Evolutionary conservation across 1,140 invertebrate genomes (phyloP), one percentile per base, ranked within the genome.

Genomic region (Acromyrmex echinatior): DNA sequence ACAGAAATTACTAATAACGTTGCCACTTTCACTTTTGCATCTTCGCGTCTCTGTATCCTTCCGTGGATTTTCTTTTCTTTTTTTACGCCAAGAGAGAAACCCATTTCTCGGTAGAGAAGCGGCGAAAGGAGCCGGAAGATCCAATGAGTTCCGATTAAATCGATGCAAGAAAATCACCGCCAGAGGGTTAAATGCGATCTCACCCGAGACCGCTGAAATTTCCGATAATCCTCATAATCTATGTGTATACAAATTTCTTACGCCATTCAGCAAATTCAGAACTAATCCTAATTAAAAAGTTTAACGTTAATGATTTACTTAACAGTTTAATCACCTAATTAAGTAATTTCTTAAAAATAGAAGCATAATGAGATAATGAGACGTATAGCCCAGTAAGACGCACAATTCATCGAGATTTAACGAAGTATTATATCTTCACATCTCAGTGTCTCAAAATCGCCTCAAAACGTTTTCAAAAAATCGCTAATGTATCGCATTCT

Each of bases 11-110:
- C 53, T 53, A 85, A 78, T n/a, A 31, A 31, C 28, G 16, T 71
- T 56, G 53, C 16, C 63, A 79, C 88, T 90, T 90, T 88, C 88
- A 86, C 88, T 88, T 89, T 76, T 70, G n/a, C 35, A 53, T 58
- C 53, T 66, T 70, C 70, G 16, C 18, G 14, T 60, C 35, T 77
- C 86, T 60, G 25, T 65, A 58, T 9, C 28, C 18, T 71, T 81
- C 31, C 49, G n/a, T 39, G 58, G 18, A 21, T 74, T 66, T 73
- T 35, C 25, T 65, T 12, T 53, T 3, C 25, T 39, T 18, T 25
- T 45, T 18, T 66, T 39, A 39, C 66, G 21, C 49, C 56, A 58
- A 28, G 18, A 63, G 81, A 85, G 81, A 63, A 51, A 65, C 18
- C 58, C 28, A 35, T 73, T 73, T 56, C 68, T 35, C 60, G 35